Conservation (phyloP, 2,113 vertebrate genomes). For the Varanus salvator region DNA sequence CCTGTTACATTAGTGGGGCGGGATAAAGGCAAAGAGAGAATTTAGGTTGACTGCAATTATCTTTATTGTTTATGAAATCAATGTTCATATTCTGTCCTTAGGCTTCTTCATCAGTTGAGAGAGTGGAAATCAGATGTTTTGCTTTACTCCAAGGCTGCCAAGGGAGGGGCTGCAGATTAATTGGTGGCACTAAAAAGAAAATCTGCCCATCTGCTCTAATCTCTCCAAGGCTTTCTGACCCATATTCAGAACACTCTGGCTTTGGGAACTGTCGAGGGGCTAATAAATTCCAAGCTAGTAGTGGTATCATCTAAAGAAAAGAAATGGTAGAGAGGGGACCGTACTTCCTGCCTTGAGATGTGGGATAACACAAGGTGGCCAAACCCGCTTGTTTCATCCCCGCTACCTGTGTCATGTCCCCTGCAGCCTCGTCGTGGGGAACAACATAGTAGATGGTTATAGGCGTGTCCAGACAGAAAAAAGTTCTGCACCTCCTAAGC, state of each 20-base stretch:
- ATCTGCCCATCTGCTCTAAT: slow-evolving; percentile 34
- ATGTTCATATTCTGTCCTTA: slow-evolving; percentile 1
- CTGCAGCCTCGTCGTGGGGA: neutral
- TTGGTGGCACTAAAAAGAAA: slow-evolving; percentile 34
- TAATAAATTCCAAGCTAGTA: slow-evolving; percentile 48
- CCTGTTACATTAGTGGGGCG: neutral
- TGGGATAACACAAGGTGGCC: slow-evolving; percentile 15
- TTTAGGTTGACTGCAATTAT: slow-evolving; percentile 32
- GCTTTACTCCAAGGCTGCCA: slow-evolving; percentile 7
- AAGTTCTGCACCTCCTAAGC: no score
- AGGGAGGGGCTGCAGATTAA: slow-evolving; percentile 37
- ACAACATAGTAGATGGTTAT: neutral
- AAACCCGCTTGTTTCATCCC: slow-evolving; percentile 45
- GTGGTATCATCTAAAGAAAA: slow-evolving; percentile 26
- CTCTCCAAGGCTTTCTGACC: neutral
- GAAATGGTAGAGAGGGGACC: neutral
- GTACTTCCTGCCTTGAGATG: slow-evolving; percentile 4
- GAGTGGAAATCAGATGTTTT: slow-evolving; percentile 36
- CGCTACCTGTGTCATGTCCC: neutral
- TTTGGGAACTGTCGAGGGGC: slow-evolving; percentile 38
- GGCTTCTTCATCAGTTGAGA: slow-evolving; percentile 25
- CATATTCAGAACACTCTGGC: slow-evolving; percentile 34
- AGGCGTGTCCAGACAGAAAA: no score
- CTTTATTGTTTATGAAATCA: slow-evolving; percentile 49
- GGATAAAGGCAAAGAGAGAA: slow-evolving; percentile 34